phyloP scores from a whole-genome alignment of 2,888 invertebrate genomes.

The Danaus chrysippus region DNA sequence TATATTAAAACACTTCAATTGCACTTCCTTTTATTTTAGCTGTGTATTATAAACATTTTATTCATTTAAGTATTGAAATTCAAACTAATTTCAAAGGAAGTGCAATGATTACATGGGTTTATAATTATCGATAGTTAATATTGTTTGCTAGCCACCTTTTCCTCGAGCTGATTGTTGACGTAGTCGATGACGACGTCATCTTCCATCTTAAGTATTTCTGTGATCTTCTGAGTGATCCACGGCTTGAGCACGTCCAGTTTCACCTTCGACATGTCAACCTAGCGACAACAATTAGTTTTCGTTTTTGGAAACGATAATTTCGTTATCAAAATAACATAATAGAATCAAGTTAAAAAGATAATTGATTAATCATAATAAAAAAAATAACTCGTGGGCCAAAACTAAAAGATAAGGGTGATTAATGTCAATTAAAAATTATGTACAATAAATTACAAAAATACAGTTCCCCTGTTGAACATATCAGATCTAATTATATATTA shows the following conservation, averaged over 20 bases:
- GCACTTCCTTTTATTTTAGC: slow-evolving; percentile 56
- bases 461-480: too few species aligned
- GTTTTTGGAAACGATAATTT: background rate
- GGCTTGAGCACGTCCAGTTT: slow-evolving; percentile 98
- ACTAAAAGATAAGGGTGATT: slow-evolving; percentile 2
- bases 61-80: slow-evolving; percentile 36
- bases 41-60: slow-evolving; percentile 5
- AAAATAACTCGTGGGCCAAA: slow-evolving; percentile 4
- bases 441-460: too few species aligned
- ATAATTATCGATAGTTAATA: slow-evolving; percentile 41
- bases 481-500: too few species aligned
- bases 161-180: slow-evolving; percentile 98
- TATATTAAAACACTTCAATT: slow-evolving; percentile 64
- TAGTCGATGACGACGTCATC: slow-evolving; percentile 99
- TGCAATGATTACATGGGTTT: slow-evolving; percentile 75
- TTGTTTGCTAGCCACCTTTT: slow-evolving; percentile 83
- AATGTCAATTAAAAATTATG: too few species aligned
- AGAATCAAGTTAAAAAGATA: too few species aligned
- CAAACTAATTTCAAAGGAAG: slow-evolving; percentile 56
- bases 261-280: slow-evolving; percentile 98
- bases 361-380: background rate
- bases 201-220: slow-evolving; percentile 97
- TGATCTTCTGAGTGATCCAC: slow-evolving; percentile 98
- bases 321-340: background rate
- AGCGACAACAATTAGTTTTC: slow-evolving; percentile 5